These are phyloP conservation scores for Palythoa grandis DNA, from an alignment of 92 coral and sea anemone genomes.

Conservation along the genomic window DNA sequence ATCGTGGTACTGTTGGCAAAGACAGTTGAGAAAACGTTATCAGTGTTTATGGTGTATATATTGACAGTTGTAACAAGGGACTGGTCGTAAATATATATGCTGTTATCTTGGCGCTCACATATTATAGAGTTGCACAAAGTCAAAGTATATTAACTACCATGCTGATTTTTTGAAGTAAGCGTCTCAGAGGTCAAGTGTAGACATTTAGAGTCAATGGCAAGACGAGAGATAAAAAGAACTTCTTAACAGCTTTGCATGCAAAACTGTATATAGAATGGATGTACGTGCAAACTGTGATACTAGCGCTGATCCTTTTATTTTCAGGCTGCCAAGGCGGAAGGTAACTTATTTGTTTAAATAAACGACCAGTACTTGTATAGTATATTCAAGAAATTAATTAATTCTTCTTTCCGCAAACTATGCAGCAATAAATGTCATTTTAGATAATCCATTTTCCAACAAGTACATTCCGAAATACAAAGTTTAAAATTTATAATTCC, in stretches of 20 bases:
- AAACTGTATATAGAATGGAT: neutral
- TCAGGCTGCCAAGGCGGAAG: conserved; percentile 15
- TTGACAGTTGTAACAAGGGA: too few relatives aligned
- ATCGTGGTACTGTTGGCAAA: neutral
- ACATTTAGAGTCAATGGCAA: conserved; percentile 11
- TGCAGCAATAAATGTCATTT: neutral
- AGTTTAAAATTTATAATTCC: neutral
- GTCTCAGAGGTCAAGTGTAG: conserved; percentile 17
- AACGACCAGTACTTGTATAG: conserved; percentile 13
- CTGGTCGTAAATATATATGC: too few relatives aligned
- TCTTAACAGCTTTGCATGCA: conserved; percentile 4
- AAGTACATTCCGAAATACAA: conserved; percentile 10
- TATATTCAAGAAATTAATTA: conserved; percentile 43
- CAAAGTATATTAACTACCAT: conserved; percentile 15
- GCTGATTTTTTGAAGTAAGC: neutral
- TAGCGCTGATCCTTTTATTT: neutral
- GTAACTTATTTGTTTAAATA: conserved; percentile 34
- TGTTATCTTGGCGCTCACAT: neutral
- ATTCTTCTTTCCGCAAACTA: conserved; percentile 20
- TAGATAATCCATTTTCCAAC: conserved; percentile 3
- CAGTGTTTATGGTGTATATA: neutral
- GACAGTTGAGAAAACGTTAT: neutral
- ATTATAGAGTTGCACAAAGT: too few relatives aligned
- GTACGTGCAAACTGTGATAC: neutral
- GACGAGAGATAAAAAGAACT: neutral